Percentiles rank a stretch among this genome's conserved stretches.
Evolutionary conservation across 2,113 vertebrate species (phyloP).

Genomic region (Progne subis): DNA sequence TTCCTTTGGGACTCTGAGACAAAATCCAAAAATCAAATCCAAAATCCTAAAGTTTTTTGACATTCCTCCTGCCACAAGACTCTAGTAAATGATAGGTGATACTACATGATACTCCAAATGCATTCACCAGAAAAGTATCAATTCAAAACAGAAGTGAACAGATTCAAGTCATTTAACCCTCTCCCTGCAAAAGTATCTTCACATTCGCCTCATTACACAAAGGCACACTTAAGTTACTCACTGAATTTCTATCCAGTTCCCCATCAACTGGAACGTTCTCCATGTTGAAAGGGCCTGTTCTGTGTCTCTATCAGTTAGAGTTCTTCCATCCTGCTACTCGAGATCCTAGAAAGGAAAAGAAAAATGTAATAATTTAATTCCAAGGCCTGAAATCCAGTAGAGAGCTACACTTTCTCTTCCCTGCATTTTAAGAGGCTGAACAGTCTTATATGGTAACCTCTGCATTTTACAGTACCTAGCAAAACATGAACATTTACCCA

Average conservation of each 20-base stretch:
- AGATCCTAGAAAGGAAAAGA: slow-evolving; percentile 18
- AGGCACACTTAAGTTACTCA: slow-evolving; percentile 63
- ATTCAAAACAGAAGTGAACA: neutral
- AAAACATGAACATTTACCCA: neutral
- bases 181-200: neutral
- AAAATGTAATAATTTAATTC: neutral
- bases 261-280: slow-evolving; percentile 63
- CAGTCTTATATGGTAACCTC: neutral
- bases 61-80: neutral
- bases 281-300: slow-evolving; percentile 68
- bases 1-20: neutral
- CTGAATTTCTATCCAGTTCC: slow-evolving; percentile 75
- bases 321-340: slow-evolving; percentile 58
- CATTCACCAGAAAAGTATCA: neutral
- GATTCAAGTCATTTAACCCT: neutral
- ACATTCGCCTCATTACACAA: neutral
- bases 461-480: fast-evolving
- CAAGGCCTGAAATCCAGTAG: neutral
- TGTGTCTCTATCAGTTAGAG: slow-evolving; percentile 29
- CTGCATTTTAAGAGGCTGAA: neutral
- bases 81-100: neutral
- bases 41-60: neutral
- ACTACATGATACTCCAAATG: neutral
- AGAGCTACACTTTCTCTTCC: neutral
- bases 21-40: neutral